Conservation (phyloP, 2,888 invertebrate species). For the Rugalucina vietnamica region DNA sequence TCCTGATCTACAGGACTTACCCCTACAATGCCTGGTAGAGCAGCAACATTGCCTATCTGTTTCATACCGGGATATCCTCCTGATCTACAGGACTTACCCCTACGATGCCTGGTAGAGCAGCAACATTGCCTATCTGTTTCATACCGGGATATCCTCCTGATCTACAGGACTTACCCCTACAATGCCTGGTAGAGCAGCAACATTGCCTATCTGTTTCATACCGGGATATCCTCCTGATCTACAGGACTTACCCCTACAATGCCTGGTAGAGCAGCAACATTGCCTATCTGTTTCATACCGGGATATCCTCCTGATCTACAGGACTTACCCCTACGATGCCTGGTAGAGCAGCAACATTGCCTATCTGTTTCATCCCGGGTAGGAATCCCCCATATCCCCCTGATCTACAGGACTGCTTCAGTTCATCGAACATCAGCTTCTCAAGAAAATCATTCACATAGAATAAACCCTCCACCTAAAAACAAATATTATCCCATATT, state of each 20-base stretch:
- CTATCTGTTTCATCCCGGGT: constrained; percentile 99
- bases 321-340: constrained; percentile 92
- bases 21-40: constrained; percentile 98
- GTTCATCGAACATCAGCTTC: constrained; percentile 98
- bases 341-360: constrained; percentile 98
- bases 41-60: constrained; percentile 99
- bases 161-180: constrained; percentile 87
- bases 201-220: constrained; percentile 99
- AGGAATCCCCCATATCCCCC: constrained; percentile 96
- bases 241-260: constrained; percentile 95
- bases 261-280: constrained; percentile 99
- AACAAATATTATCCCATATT: too few species aligned
- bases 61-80: constrained; percentile 96
- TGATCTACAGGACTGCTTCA: constrained; percentile 94
- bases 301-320: constrained; percentile 85
- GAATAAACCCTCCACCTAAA: constrained; percentile 97
- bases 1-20: constrained; percentile 93
- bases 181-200: constrained; percentile 98
- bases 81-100: constrained; percentile 93
- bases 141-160: constrained; percentile 90
- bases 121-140: constrained; percentile 99
- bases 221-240: constrained; percentile 95
- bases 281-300: constrained; percentile 99
- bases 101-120: constrained; percentile 98
- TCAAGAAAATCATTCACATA: constrained; percentile 97